Evolutionary conservation across 2,888 invertebrate genomes (phyloP).

Genomic region (Dynastes grantii): DNA sequence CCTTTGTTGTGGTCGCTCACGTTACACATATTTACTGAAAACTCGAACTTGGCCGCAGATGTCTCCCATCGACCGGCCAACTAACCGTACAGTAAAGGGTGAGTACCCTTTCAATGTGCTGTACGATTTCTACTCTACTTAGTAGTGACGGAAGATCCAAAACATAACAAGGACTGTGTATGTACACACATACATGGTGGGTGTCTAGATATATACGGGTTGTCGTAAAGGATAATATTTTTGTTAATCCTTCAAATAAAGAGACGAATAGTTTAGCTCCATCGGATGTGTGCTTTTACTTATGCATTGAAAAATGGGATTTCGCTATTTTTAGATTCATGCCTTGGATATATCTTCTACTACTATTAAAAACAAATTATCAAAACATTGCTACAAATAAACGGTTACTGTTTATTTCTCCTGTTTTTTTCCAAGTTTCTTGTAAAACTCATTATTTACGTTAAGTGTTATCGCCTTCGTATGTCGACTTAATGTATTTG

Average conservation of each 20-base stretch:
- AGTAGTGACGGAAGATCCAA: not conserved
- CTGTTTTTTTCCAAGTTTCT: constrained; percentile 12
- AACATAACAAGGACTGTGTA: no score
- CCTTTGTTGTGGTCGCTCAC: constrained; percentile 3
- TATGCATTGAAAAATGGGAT: constrained; percentile 13
- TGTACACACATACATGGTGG: not conserved
- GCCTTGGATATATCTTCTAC: constrained; percentile 18
- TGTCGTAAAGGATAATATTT: not conserved
- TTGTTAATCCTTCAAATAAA: not conserved
- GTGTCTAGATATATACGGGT: not conserved
- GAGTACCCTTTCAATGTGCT: constrained; percentile 3
- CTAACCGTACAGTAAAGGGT: not conserved
- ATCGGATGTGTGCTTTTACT: not conserved
- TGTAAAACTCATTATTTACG: constrained; percentile 22
- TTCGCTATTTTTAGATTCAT: constrained; percentile 5
- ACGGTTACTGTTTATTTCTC: constrained; percentile 18
- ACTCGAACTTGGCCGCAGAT: not conserved
- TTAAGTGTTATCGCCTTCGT: constrained; percentile 26
- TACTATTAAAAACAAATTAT: constrained; percentile 27
- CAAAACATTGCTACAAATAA: constrained; percentile 40
- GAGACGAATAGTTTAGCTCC: not conserved
- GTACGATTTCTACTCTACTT: not conserved
- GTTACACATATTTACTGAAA: constrained; percentile 7
- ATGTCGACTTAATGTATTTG: not conserved
- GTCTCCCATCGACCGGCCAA: not conserved